These are phyloP conservation scores for Clarias platycephalus DNA, from an alignment of 2,797 vertebrate genomes.

Conservation along the genomic window DNA sequence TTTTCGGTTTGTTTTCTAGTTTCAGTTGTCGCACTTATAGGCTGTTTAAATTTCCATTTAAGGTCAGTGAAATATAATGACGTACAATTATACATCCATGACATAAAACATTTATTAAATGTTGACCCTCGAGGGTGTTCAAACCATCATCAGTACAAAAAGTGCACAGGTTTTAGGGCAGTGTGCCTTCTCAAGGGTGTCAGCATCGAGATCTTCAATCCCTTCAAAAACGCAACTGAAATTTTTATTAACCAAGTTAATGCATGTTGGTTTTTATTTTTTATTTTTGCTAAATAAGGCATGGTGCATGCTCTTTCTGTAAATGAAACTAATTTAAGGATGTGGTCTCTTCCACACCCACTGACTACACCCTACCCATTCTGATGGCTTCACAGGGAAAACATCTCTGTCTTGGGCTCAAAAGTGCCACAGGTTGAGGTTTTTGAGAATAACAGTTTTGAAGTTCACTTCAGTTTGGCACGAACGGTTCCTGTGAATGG, in stretches of 20 bases:
- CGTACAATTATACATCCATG: not conserved
- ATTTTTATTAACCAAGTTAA: not conserved
- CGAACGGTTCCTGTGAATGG: not conserved
- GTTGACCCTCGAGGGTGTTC: not conserved
- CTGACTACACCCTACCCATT: not conserved
- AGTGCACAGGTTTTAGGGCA: not conserved
- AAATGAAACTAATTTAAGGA: not conserved
- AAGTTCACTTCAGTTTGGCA: not conserved
- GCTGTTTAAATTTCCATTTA: not conserved
- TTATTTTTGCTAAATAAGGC: not conserved
- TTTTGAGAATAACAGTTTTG: not conserved
- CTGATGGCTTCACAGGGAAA: not conserved
- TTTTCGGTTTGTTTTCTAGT: not conserved
- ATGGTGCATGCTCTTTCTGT: not conserved
- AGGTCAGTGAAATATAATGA: not conserved
- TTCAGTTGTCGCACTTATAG: not conserved
- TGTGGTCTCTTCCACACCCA: not conserved
- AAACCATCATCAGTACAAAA: not conserved
- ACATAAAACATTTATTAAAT: not conserved
- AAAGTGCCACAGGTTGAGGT: not conserved
- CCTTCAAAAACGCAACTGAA: not conserved
- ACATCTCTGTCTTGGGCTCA: not conserved
- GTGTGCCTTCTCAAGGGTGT: not conserved
- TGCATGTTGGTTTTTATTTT: not conserved
- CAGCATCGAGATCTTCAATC: not conserved